Evolutionary conservation across 2,888 invertebrate species (phyloP).

Genomic region (Adineta ricciae): DNA sequence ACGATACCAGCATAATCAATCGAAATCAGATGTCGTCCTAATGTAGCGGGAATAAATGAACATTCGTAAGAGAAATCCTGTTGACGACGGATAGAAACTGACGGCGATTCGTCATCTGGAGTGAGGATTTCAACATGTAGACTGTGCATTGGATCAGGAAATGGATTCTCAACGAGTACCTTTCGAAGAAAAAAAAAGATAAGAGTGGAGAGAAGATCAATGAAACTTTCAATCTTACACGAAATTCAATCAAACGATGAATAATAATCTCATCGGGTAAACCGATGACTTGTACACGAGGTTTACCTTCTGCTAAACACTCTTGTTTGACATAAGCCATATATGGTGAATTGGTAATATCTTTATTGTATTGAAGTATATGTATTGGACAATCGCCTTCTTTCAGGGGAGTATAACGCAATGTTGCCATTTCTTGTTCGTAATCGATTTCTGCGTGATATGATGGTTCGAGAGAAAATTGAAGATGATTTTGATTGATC

Average conservation of each 20-base stretch:
- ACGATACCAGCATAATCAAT: conserved; percentile 8
- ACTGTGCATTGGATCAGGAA: background rate
- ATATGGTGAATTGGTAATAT: background rate
- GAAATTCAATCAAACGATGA: background rate
- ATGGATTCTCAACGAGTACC: background rate
- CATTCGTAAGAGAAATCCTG: background rate
- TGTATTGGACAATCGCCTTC: background rate
- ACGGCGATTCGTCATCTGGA: background rate
- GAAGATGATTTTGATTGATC: background rate
- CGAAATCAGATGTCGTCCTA: background rate
- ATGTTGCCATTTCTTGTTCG: background rate
- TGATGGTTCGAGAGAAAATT: background rate
- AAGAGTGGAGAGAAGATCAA: background rate
- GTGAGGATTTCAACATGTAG: background rate
- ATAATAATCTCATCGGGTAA: background rate
- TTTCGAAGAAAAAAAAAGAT: background rate
- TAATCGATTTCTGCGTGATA: background rate
- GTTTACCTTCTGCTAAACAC: background rate
- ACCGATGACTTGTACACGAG: background rate
- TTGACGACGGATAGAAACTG: background rate
- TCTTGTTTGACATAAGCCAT: background rate
- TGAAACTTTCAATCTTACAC: background rate
- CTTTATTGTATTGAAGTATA: conserved; percentile 2
- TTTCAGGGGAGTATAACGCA: background rate
- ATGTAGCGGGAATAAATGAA: background rate